A percentile compares a stretch with the other conserved stretches of the same genome.
phyloP scores from a whole-genome alignment of 2,888 invertebrate genomes.

The Morpho achilles region DNA sequence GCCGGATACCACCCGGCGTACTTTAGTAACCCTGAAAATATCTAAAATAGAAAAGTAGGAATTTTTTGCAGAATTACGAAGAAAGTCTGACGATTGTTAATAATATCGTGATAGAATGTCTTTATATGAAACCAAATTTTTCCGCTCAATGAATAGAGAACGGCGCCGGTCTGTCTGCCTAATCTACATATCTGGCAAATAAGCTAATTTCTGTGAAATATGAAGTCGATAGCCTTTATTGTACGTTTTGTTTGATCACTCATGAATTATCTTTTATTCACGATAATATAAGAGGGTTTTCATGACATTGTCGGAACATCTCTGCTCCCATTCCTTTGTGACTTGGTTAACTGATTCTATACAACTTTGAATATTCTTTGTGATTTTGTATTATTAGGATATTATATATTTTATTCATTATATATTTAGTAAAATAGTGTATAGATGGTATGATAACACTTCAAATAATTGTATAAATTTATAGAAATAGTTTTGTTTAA shows the following conservation, averaged over 20 bases:
- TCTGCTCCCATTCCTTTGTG: constrained; percentile 26
- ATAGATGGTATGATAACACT: too few species aligned
- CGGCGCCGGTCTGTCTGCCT: constrained; percentile 55
- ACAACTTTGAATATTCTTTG: constrained; percentile 13
- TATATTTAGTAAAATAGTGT: neutral
- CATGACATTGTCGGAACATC: constrained; percentile 20
- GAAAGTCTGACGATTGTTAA: constrained; percentile 12
- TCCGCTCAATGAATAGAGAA: constrained; percentile 40
- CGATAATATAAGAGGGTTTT: constrained; percentile 24
- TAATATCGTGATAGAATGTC: constrained; percentile 15
- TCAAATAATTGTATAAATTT: too few species aligned
- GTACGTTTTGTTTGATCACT: constrained; percentile 39
- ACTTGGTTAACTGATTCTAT: constrained; percentile 24
- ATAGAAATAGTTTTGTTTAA: too few species aligned
- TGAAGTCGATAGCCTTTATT: constrained; percentile 41
- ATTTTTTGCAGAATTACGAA: neutral
- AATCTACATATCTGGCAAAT: constrained; percentile 47
- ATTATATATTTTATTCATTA: neutral
- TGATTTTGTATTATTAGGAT: neutral
- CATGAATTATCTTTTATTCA: constrained; percentile 32
- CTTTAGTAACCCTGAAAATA: too few species aligned
- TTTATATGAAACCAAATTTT: constrained; percentile 38
- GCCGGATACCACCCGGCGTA: too few species aligned
- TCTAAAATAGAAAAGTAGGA: neutral
- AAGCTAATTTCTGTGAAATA: constrained; percentile 62